These are phyloP conservation scores for Ruditapes philippinarum DNA, from an alignment of 1,140 invertebrate genomes.

Conservation along the genomic window DNA sequence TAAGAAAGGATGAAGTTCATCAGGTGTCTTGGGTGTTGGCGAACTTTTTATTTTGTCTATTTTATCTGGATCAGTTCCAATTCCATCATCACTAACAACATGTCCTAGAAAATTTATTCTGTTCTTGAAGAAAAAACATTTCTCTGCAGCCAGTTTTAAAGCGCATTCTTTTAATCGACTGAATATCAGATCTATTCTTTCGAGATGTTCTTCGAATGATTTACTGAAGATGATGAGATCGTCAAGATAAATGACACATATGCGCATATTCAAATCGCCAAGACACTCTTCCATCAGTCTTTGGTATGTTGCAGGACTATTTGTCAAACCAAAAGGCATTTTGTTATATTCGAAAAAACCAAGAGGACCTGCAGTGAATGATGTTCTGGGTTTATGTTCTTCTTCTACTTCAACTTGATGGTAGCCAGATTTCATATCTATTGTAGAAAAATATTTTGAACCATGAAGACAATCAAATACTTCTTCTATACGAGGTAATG, in stretches of 20 bases:
- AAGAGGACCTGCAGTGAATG: slow-evolving; percentile 32
- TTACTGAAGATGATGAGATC: slow-evolving; percentile 56
- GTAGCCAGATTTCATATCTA: neutral
- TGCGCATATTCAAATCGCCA: slow-evolving; percentile 6
- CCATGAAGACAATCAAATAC: slow-evolving; percentile 23
- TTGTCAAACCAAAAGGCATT: slow-evolving; percentile 59
- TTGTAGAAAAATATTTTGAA: neutral
- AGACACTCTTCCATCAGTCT: slow-evolving; percentile 52
- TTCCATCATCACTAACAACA: slow-evolving; percentile 12
- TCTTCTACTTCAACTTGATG: slow-evolving; percentile 22
- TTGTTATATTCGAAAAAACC: slow-evolving; percentile 54
- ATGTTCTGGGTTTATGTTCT: slow-evolving; percentile 21
- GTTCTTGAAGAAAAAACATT: slow-evolving; percentile 52
- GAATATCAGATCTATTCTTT: slow-evolving; percentile 6
- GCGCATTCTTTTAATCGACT: neutral
- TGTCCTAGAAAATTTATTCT: slow-evolving; percentile 57
- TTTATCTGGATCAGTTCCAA: slow-evolving; percentile 42
- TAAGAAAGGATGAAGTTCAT: slow-evolving; percentile 19
- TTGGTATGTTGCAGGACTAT: slow-evolving; percentile 62
- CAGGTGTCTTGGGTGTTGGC: neutral
- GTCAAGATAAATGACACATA: slow-evolving; percentile 62
- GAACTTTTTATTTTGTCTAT: slow-evolving; percentile 22
- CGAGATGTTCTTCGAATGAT: neutral
- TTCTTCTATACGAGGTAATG: slow-evolving; percentile 26
- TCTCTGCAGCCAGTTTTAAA: slow-evolving; percentile 43